phyloP scores from a whole-genome alignment of 1,140 invertebrate genomes.

The Heliothis subflexa region DNA sequence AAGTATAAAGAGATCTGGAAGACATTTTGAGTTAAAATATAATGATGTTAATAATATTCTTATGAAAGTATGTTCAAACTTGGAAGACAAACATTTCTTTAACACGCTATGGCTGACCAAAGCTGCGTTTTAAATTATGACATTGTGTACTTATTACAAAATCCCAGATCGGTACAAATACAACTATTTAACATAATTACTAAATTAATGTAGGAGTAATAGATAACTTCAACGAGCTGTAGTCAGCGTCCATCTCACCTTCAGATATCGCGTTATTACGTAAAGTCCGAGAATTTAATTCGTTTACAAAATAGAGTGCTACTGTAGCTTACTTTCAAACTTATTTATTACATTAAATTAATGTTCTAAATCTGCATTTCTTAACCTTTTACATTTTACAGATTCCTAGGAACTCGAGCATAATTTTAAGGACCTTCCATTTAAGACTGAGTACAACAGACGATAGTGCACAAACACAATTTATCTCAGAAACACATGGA shows the following conservation, averaged over 20 bases:
- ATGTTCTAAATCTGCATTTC: background rate
- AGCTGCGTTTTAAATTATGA: constrained; percentile 4
- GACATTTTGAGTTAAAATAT: background rate
- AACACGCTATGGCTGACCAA: background rate
- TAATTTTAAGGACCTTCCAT: too few relatives aligned
- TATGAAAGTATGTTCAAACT: too few relatives aligned
- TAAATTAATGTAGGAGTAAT: background rate
- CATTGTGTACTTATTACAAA: constrained; percentile 7
- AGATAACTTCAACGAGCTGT: background rate
- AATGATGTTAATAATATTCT: background rate
- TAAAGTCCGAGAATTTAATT: constrained; percentile 29
- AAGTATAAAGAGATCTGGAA: constrained; percentile 9
- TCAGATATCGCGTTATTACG: background rate
- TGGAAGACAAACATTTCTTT: too few relatives aligned
- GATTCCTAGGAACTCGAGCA: too few relatives aligned
- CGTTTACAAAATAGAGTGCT: constrained; percentile 21
- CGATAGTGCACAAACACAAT: too few relatives aligned
- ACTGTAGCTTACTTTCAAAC: constrained; percentile 54
- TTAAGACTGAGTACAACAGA: too few relatives aligned
- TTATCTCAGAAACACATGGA: too few relatives aligned
- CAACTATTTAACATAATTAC: constrained; percentile 14
- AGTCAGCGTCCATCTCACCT: background rate
- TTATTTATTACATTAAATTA: constrained; percentile 23
- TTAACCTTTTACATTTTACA: too few relatives aligned
- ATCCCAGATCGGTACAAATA: constrained; percentile 39